These are phyloP conservation scores for Thalassarche chlororhynchos DNA, from an alignment of 2,113 vertebrate species.

Conservation along the genomic window DNA sequence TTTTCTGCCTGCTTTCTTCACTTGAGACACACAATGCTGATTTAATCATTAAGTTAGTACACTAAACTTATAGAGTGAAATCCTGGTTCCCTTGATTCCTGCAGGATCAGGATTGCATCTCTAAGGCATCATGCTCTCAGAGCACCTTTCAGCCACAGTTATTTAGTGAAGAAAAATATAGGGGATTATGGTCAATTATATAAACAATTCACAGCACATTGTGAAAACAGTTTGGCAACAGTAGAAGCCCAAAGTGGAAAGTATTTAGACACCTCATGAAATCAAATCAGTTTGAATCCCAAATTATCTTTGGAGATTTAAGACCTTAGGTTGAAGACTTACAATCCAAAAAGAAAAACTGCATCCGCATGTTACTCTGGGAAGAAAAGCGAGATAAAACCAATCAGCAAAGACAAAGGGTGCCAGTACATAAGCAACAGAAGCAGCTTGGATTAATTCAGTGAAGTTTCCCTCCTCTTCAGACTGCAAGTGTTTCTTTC, in stretches of 20 bases:
- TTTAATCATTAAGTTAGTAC: background rate
- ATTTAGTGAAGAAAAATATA: background rate
- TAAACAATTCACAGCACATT: background rate
- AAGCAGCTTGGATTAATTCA: background rate
- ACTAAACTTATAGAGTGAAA: background rate
- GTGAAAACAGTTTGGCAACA: background rate
- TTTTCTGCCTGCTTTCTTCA: background rate
- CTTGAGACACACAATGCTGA: background rate
- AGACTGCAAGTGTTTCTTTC: background rate
- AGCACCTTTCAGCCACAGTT: background rate
- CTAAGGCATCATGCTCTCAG: background rate
- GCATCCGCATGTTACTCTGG: background rate
- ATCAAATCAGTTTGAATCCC: background rate
- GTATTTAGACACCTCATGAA: background rate
- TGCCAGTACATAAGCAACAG: background rate
- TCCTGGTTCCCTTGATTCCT: background rate
- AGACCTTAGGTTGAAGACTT: background rate
- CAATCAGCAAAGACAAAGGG: background rate
- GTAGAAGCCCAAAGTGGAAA: background rate
- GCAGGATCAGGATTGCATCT: background rate
- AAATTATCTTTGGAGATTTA: background rate
- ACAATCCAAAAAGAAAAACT: background rate
- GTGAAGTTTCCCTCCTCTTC: background rate
- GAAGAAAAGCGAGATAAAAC: background rate
- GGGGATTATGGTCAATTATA: background rate